Conservation (phyloP, 2,888 invertebrate genomes). For the Caenorhabditis sinica region DNA sequence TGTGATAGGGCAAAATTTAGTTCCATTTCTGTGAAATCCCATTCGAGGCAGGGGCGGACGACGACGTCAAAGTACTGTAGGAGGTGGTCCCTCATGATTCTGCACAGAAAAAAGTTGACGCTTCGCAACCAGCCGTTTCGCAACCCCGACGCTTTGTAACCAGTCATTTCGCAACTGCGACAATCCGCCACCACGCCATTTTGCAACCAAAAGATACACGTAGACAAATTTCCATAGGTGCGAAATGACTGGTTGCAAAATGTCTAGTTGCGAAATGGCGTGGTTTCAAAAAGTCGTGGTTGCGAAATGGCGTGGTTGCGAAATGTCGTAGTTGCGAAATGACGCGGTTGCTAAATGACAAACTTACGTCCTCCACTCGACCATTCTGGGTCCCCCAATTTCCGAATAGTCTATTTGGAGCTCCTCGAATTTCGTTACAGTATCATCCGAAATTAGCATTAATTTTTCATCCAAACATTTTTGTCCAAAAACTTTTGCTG, state of each 20-base stretch:
- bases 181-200: too few relatives aligned
- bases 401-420: neutral
- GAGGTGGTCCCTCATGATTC: slow-evolving; percentile 24
- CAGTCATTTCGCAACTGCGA: too few relatives aligned
- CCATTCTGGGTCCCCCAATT: neutral
- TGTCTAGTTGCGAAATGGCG: too few relatives aligned
- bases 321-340: too few relatives aligned
- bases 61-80: slow-evolving; percentile 34
- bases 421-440: neutral
- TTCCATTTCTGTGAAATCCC: slow-evolving; percentile 38
- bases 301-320: too few relatives aligned
- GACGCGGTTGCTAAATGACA: too few relatives aligned
- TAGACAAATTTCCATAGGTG: too few relatives aligned
- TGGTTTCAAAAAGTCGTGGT: too few relatives aligned
- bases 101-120: neutral
- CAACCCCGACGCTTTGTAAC: too few relatives aligned
- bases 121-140: too few relatives aligned
- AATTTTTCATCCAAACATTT: slow-evolving; percentile 45
- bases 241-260: too few relatives aligned
- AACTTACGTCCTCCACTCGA: neutral
- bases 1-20: slow-evolving; percentile 29
- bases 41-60: slow-evolving; percentile 19
- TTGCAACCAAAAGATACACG: too few relatives aligned
- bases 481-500: slow-evolving; percentile 37
- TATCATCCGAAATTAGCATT: slow-evolving; percentile 31